Evolutionary conservation across 2,888 invertebrate species (phyloP), one percentile per base, ranked within the genome.

Genomic region (Dasypogon diadema): DNA sequence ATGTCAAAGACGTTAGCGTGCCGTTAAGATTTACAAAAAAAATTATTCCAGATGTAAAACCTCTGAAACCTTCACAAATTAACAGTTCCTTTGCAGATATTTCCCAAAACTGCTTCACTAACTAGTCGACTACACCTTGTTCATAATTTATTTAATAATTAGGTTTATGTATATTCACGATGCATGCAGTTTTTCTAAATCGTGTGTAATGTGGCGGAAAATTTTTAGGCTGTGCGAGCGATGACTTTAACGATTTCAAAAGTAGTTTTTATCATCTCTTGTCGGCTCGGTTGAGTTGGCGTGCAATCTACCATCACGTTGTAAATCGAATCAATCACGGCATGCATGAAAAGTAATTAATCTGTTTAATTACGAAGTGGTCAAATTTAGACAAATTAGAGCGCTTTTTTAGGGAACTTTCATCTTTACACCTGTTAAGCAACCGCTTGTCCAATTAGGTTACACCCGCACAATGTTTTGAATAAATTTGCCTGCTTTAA

Each of bases 301-400:
- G 51, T 37, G 51, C 70, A 70, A 70, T 54, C 30, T 70, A 70
- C 30, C 70, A 70, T 51, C 54, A 21, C 70, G 34, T 51, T 34
- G 54, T 34, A 70, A 70, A 70, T 16, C 54, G 54, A 70, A 70
- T 70, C 70, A 30, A 30, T 26, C 70, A 70, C 70, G 51, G 30
- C 34, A 51, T 51, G 54, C 51, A 30, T 34, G 54, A 70, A 34
- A 70, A 26, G 18, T 70, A 34, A 34, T 70, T 70, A 54, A 70
- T 70, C 68, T 68, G 68, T 48, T 51, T 68, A 68, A 68, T 68
- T 48, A 51, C 24, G n/a, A n/a, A n/a, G n/a, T n/a, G n/a, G n/a
- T n/a, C n/a, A n/a, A n/a, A n/a, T n/a, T n/a, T n/a, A n/a, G n/a
- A n/a, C n/a, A n/a, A n/a, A n/a, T n/a, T n/a, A n/a, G n/a, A n/a